Conservation (phyloP, 1,140 invertebrate species). For the Drosophila bifasciata region DNA sequence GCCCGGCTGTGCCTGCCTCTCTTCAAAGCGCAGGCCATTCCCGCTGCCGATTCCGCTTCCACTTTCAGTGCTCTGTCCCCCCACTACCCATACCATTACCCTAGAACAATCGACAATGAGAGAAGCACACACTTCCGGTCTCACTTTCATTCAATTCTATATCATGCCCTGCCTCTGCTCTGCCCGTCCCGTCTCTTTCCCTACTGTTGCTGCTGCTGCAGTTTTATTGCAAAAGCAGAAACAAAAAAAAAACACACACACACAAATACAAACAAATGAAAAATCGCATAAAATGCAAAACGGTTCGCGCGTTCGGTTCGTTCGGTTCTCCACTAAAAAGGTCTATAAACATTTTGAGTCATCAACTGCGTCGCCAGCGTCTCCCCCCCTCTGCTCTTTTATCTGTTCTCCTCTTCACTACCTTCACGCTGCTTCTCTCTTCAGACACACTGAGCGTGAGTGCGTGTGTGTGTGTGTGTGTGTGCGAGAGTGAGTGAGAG, state of each 20-base stretch:
- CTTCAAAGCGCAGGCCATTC: too few species aligned
- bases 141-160: slow-evolving; percentile 61
- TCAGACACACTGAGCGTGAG: not conserved
- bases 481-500: slow-evolving; percentile 23
- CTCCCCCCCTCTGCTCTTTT: too few species aligned
- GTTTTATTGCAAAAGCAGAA: slow-evolving; percentile 46
- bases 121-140: slow-evolving; percentile 60
- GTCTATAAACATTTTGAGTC: slow-evolving; percentile 65
- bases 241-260: not conserved
- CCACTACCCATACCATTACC: too few species aligned
- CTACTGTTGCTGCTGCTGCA: slow-evolving; percentile 24
- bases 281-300: slow-evolving; percentile 63
- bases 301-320: slow-evolving; percentile 33
- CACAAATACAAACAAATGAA: slow-evolving; percentile 29
- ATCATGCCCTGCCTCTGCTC: not conserved
- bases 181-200: not conserved
- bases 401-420: too few species aligned
- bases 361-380: slow-evolving; percentile 23
- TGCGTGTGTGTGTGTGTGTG: not conserved
- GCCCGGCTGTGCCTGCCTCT: slow-evolving; percentile 1
- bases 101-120: slow-evolving; percentile 46
- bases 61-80: too few species aligned
- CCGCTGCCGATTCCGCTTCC: not conserved
- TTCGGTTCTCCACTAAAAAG: slow-evolving; percentile 44
- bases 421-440: too few species aligned